These are phyloP conservation scores for Anolis apletophallus DNA, from an alignment of 2,797 vertebrate species.

Conservation along the genomic window DNA sequence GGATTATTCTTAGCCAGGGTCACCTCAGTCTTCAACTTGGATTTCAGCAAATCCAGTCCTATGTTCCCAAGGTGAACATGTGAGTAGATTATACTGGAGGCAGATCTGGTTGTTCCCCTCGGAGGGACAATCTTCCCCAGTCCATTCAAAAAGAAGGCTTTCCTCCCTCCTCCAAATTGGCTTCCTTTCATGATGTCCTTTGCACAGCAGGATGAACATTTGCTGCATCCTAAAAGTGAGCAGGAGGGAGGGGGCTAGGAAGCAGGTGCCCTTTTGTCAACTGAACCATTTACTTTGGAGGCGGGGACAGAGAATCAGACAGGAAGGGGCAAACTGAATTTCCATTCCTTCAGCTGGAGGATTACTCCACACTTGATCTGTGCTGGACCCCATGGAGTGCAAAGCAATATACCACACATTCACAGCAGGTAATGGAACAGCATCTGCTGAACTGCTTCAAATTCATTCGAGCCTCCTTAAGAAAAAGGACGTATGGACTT, in stretches of 20 bases:
- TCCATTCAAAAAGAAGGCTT: background rate
- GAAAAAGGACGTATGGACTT: background rate
- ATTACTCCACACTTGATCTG: background rate
- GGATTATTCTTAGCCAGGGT: background rate
- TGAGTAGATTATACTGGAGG: background rate
- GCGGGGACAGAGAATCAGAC: background rate
- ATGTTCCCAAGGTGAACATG: background rate
- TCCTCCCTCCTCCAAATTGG: background rate
- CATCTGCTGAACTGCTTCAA: constrained; percentile 4
- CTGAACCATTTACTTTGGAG: constrained; percentile 8
- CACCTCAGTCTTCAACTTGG: background rate
- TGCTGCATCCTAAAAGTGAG: constrained; percentile 9
- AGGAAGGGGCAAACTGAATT: constrained; percentile 4
- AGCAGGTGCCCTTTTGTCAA: constrained; percentile 15
- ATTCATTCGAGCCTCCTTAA: constrained; percentile 7
- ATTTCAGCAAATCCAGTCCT: background rate
- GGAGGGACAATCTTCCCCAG: background rate
- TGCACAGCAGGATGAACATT: background rate
- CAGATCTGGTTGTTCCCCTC: background rate
- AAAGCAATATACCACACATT: constrained; percentile 23
- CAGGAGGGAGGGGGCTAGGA: background rate
- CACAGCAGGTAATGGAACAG: constrained; percentile 5
- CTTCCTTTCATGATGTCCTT: background rate
- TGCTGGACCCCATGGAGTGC: constrained; percentile 4
- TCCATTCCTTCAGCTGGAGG: constrained; percentile 1